Evolutionary conservation across 1,140 invertebrate genomes (phyloP).

Genomic region (Carposina sasakii): DNA sequence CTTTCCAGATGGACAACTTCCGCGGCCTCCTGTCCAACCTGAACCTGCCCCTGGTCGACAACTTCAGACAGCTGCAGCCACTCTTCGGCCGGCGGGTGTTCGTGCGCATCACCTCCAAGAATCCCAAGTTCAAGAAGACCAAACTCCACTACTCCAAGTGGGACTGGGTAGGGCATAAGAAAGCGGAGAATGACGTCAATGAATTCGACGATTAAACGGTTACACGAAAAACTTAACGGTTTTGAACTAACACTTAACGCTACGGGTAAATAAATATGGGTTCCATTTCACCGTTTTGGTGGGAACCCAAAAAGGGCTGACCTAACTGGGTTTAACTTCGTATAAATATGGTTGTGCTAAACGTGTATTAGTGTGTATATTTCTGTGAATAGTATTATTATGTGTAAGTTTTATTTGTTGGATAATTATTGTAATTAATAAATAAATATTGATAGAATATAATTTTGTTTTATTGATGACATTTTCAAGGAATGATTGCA

Average conservation of each 20-base stretch:
- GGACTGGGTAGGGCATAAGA: conserved; percentile 74
- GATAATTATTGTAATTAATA: conserved; percentile 37
- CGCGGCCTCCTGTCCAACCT: conserved; percentile 75
- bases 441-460: conserved; percentile 36
- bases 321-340: no score
- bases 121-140: conserved; percentile 71
- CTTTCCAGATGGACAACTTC: conserved; percentile 76
- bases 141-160: conserved; percentile 76
- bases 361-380: conserved; percentile 39
- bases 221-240: no score
- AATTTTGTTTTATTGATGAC: conserved; percentile 45
- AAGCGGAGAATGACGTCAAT: conserved; percentile 57
- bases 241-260: no score
- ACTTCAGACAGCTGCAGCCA: conserved; percentile 75
- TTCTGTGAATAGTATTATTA: conserved; percentile 45
- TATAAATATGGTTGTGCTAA: conserved; percentile 38
- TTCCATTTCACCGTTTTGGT: no score
- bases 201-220: conserved; percentile 62
- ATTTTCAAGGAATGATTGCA: no score
- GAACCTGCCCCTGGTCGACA: conserved; percentile 73
- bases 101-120: conserved; percentile 73
- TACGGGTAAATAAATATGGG: no score
- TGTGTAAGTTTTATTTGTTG: conserved; percentile 43
- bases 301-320: no score
- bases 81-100: conserved; percentile 78